Evolutionary conservation across 1,140 invertebrate genomes (phyloP), one percentile per base, ranked within the genome.

Genomic region (Trypoxylus dichotomus): DNA sequence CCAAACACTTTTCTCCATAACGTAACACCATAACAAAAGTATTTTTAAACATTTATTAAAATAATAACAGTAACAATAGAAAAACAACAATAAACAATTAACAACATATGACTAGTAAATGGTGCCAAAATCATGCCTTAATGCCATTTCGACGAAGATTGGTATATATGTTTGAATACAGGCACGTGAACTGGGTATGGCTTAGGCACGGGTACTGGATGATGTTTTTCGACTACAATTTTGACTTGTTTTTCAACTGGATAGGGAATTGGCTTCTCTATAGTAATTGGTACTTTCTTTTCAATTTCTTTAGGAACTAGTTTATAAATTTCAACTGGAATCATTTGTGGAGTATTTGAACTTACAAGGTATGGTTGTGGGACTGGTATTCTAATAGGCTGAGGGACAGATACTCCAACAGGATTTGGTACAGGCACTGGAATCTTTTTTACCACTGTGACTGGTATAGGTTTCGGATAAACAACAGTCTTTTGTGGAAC

Each of bases 101-200:
- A 47, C 43, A 75, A 47, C 74, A 47, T 24, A 75, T 54, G 74
- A 58, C 42, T 54, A 54, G 47, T 58, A 47, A 32, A 24, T 13
- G 25, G n/a, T 54, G 8, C 24, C 43, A 75, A 58, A 21, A 21
- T 29, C 11, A 2, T 75, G 2, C 15, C 10, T 24, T 54, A 54
- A 7, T 32, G 32, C 42, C 42, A 75, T 60, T 76, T 63, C 29
- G 75, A 76, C 93, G 92, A 27, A 10, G 13, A 8, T 29, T 75
- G 25, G 87, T 92, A 91, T 80, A 93, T 90, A 85, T 93, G 92
- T 84, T 93, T 93, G 87, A 93, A 93, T 76, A 93, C 91, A 6
- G 92, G 92, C 15, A 92, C 90, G 78, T 92, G 92, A 76, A 93
- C 91, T 42, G 92, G 90, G 85, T 93, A 93, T 25, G 92, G 92